A percentile compares a stretch with the other conserved stretches of the same genome.
Evolutionary conservation across 2,113 vertebrate species (phyloP).

Genomic region (Collichthys lucidus): DNA sequence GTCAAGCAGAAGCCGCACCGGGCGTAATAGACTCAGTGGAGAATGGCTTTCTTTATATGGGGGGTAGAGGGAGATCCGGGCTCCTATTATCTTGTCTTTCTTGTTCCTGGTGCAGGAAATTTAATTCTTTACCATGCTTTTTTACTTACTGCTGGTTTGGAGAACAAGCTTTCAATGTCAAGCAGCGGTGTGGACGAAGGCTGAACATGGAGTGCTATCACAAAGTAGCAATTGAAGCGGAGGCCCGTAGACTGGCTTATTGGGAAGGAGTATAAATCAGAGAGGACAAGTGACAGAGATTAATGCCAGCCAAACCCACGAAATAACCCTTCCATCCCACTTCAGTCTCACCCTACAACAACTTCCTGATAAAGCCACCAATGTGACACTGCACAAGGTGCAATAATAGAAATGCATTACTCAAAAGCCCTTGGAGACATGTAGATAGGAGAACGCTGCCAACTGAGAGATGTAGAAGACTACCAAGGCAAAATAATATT

Average conservation of each 20-base stretch:
- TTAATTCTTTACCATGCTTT: slow-evolving; percentile 78
- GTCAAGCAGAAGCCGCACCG: slow-evolving; percentile 60
- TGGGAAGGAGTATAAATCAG: slow-evolving; percentile 85
- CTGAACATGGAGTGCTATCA: slow-evolving; percentile 78
- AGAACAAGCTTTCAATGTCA: slow-evolving; percentile 83
- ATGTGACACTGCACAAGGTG: slow-evolving; percentile 78
- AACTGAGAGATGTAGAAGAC: slow-evolving; percentile 67
- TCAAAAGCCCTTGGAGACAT: slow-evolving; percentile 78
- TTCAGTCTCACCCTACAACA: slow-evolving; percentile 77
- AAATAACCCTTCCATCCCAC: slow-evolving; percentile 82
- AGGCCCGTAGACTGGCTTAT: slow-evolving; percentile 74
- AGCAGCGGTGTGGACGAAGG: slow-evolving; percentile 59
- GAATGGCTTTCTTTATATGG: slow-evolving; percentile 59
- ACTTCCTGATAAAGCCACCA: slow-evolving; percentile 83
- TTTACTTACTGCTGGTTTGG: slow-evolving; percentile 74
- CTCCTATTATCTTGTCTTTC: slow-evolving; percentile 81
- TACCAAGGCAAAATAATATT: slow-evolving; percentile 75
- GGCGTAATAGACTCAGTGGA: slow-evolving; percentile 64
- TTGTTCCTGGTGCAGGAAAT: slow-evolving; percentile 79
- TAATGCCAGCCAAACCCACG: slow-evolving; percentile 79
- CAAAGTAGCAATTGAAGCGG: slow-evolving; percentile 78
- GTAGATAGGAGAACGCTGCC: slow-evolving; percentile 70
- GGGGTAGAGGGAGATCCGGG: slow-evolving; percentile 49
- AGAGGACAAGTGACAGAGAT: slow-evolving; percentile 85
- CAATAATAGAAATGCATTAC: slow-evolving; percentile 84